Percentiles rank a stretch among this genome's conserved stretches.
Evolutionary conservation across 2,888 invertebrate genomes (phyloP).

Genomic region (Apotomis capreana): DNA sequence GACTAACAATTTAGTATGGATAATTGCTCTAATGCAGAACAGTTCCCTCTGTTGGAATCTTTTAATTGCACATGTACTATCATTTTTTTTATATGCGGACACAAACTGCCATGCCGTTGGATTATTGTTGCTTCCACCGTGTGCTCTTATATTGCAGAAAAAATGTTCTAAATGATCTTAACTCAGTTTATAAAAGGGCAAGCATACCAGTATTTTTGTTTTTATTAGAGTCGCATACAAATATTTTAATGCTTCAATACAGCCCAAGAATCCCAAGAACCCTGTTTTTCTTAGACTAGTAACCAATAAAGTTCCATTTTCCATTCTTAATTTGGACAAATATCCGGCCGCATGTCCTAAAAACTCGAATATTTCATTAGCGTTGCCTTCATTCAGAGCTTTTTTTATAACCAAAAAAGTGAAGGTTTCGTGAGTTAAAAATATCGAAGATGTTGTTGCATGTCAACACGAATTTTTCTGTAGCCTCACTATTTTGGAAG

Average conservation of each 20-base stretch:
- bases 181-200: slow-evolving; percentile 29
- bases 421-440: slow-evolving; percentile 40
- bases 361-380: slow-evolving; percentile 31
- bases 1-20: slow-evolving; percentile 11
- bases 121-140: slow-evolving; percentile 45
- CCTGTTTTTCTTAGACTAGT: slow-evolving; percentile 29
- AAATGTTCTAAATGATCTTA: slow-evolving; percentile 43
- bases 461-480: slow-evolving; percentile 22
- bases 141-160: slow-evolving; percentile 42
- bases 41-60: background rate
- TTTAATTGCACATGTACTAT: slow-evolving; percentile 21
- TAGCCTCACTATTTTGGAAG: slow-evolving; percentile 24
- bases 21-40: background rate
- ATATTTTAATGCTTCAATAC: slow-evolving; percentile 23
- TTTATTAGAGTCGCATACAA: background rate
- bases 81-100: slow-evolving; percentile 40
- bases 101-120: slow-evolving; percentile 42
- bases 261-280: slow-evolving; percentile 32
- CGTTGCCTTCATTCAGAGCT: slow-evolving; percentile 36
- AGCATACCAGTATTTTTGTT: background rate
- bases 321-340: background rate
- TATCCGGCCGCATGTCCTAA: background rate
- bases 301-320: slow-evolving; percentile 10
- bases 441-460: slow-evolving; percentile 40
- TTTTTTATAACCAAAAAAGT: slow-evolving; percentile 41